These are phyloP conservation scores for Euzophera pinguis DNA, from an alignment of 2,888 invertebrate genomes.

Conservation along the genomic window DNA sequence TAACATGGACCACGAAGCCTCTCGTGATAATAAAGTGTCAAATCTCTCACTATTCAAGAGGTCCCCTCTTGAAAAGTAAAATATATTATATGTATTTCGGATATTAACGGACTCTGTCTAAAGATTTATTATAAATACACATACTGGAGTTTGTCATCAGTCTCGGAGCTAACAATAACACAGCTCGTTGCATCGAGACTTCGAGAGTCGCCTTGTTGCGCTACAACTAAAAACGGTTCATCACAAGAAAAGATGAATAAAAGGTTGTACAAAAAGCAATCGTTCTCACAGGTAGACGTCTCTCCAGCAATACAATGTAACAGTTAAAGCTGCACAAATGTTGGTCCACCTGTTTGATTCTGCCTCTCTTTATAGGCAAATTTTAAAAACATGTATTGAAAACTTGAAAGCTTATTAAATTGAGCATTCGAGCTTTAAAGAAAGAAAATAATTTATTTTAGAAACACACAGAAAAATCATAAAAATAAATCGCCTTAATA, in stretches of 20 bases:
- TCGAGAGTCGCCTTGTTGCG: background rate
- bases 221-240: background rate
- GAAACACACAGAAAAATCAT: too few relatives aligned
- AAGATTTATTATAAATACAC: too few relatives aligned
- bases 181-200: background rate
- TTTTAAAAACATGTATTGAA: background rate
- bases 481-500: too few relatives aligned
- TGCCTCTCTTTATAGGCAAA: background rate
- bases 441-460: too few relatives aligned
- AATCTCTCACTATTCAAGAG: too few relatives aligned
- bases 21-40: too few relatives aligned
- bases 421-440: too few relatives aligned
- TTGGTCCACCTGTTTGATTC: background rate
- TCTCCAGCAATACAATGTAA: background rate
- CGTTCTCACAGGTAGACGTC: constrained; percentile 5
- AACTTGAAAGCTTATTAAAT: too few relatives aligned
- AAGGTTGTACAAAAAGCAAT: constrained; percentile 3
- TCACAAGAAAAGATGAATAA: background rate
- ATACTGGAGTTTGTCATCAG: background rate
- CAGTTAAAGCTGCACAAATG: background rate
- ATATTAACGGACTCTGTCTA: too few relatives aligned
- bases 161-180: background rate
- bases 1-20: too few relatives aligned
- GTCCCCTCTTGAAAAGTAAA: too few relatives aligned
- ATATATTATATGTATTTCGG: too few relatives aligned